These are phyloP conservation scores for Xiphophorus maculatus DNA, from an alignment of 2,113 vertebrate species.

Conservation along the genomic window DNA sequence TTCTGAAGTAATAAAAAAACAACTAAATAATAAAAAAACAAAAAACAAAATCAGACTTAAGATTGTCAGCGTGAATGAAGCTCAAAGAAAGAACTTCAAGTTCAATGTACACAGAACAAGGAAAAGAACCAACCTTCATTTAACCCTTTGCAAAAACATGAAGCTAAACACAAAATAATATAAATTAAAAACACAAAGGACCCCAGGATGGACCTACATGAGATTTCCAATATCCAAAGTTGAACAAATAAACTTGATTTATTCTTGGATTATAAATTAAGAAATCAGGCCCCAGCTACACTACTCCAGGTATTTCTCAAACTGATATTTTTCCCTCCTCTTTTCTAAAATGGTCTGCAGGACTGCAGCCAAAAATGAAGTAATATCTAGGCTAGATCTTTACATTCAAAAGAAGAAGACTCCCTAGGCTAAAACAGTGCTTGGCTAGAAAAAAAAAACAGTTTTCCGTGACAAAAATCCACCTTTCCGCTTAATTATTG, in stretches of 20 bases:
- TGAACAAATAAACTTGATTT: background rate
- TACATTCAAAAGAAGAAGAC: background rate
- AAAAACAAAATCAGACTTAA: constrained; percentile 50
- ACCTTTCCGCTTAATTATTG: too few relatives aligned
- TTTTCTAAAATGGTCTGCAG: background rate
- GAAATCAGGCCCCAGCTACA: background rate
- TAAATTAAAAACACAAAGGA: constrained; percentile 29
- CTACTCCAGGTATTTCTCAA: background rate
- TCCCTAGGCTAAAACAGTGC: background rate
- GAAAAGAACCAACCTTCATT: constrained; percentile 60
- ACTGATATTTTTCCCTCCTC: background rate
- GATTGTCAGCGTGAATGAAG: constrained; percentile 50
- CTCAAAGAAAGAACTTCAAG: constrained; percentile 28
- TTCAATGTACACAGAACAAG: constrained; percentile 39
- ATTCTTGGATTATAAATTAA: background rate
- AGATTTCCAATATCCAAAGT: constrained; percentile 23
- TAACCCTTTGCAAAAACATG: constrained; percentile 34
- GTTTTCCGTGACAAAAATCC: background rate
- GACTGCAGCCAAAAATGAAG: too few relatives aligned
- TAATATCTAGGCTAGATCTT: background rate
- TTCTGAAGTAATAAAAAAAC: constrained; percentile 6
- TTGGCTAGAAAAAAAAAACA: background rate
- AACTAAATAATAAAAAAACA: background rate
- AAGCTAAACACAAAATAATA: constrained; percentile 49
- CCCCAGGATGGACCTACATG: constrained; percentile 57